Percentiles rank a stretch among this genome's conserved stretches.
Evolutionary conservation across 2,888 invertebrate genomes (phyloP).

Genomic region (Limnephilus marmoratus): DNA sequence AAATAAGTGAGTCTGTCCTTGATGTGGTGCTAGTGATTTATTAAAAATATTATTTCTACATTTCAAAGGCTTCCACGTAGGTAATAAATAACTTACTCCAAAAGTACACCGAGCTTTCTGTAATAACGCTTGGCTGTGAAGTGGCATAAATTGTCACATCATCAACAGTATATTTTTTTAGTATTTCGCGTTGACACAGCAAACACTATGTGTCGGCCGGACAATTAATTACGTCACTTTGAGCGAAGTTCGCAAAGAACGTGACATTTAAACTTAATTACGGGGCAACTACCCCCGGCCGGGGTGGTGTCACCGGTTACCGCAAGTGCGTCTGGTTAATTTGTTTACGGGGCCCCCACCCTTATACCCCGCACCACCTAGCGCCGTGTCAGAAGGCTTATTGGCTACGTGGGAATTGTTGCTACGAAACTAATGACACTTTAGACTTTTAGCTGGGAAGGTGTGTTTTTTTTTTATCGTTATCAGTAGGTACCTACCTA

Average conservation of each 20-base stretch:
- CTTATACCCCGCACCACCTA: not conserved
- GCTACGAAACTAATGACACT: not conserved
- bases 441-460: not conserved
- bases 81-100: not conserved
- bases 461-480: not conserved
- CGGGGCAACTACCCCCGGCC: not conserved
- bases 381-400: not conserved
- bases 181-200: not conserved
- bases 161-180: not conserved
- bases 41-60: not conserved
- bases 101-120: not conserved
- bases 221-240: not conserved
- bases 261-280: slow-evolving; percentile 2
- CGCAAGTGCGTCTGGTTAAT: not conserved
- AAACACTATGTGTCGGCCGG: not conserved
- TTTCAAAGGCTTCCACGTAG: not conserved
- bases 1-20: too few relatives aligned
- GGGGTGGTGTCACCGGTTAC: not conserved
- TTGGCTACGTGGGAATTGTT: not conserved
- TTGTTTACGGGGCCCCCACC: not conserved
- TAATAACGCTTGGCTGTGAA: not conserved
- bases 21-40: not conserved
- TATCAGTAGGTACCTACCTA: too few relatives aligned
- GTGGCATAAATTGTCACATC: not conserved
- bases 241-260: not conserved